Percentiles rank a stretch among this genome's conserved stretches.
These are phyloP conservation scores for Eudasyphora cyanicolor DNA, from an alignment of 2,888 invertebrate species.

Conservation along the genomic window DNA sequence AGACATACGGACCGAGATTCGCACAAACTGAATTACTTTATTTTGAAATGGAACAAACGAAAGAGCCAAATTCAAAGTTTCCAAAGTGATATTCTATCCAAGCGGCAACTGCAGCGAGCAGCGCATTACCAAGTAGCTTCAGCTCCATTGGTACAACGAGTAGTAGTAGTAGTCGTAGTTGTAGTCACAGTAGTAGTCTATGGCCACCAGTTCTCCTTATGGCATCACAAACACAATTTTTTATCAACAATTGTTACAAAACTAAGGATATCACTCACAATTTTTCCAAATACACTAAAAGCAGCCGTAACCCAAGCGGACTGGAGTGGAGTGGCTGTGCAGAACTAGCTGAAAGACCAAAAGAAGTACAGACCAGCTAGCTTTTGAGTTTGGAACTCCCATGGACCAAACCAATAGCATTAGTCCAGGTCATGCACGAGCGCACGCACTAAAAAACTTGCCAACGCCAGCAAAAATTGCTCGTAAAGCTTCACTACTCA, in stretches of 20 bases:
- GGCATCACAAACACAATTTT: slow-evolving; percentile 32
- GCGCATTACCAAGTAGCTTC: slow-evolving; percentile 33
- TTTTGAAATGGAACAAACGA: slow-evolving; percentile 47
- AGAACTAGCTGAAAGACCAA: too few relatives aligned
- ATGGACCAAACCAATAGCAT: slow-evolving; percentile 38
- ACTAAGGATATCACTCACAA: slow-evolving; percentile 63
- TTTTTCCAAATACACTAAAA: slow-evolving; percentile 52
- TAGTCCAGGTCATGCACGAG: slow-evolving; percentile 65
- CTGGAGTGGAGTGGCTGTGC: slow-evolving; percentile 3
- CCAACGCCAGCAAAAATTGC: slow-evolving; percentile 56
- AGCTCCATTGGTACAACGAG: too few relatives aligned
- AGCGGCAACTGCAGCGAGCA: slow-evolving; percentile 18
- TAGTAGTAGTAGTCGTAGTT: neutral
- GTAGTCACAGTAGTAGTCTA: too few relatives aligned
- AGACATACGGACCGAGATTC: neutral
- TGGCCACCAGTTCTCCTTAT: slow-evolving; percentile 22
- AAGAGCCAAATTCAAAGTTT: slow-evolving; percentile 55
- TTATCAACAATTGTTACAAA: slow-evolving; percentile 59
- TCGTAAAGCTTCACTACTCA: slow-evolving; percentile 12
- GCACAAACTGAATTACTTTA: slow-evolving; percentile 56
- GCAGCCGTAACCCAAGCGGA: slow-evolving; percentile 26
- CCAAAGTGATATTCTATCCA: slow-evolving; percentile 53
- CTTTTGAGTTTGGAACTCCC: neutral
- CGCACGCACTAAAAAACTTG: slow-evolving; percentile 56
- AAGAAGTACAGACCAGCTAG: too few relatives aligned